Evolutionary conservation across 2,797 vertebrate genomes (phyloP).

Genomic region (Mus minutoides): DNA sequence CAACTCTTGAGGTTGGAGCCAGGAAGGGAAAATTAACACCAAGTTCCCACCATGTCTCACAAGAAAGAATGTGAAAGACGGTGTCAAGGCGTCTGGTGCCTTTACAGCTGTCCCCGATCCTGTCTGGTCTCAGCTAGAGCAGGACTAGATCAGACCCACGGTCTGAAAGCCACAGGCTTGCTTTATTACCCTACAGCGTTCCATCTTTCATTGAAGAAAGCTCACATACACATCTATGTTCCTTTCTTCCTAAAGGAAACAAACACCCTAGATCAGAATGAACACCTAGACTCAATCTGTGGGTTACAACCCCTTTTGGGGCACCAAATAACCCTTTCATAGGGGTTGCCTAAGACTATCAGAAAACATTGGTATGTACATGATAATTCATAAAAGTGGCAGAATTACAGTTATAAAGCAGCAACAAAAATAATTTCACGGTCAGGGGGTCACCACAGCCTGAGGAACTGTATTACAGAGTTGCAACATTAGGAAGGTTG

Average conservation of each 20-base stretch:
- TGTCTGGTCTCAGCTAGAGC: not conserved
- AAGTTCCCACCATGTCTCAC: not conserved
- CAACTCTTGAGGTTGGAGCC: not conserved
- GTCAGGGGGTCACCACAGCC: not conserved
- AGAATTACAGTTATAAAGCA: not conserved
- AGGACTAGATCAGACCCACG: not conserved
- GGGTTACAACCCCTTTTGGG: not conserved
- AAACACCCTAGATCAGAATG: not conserved
- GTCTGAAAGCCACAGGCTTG: not conserved
- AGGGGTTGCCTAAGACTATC: not conserved
- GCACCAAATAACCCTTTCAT: not conserved
- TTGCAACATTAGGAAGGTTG: not conserved
- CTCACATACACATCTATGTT: not conserved
- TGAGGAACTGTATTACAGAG: not conserved
- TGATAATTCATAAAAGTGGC: not conserved
- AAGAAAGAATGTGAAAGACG: not conserved
- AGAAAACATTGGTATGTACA: too few species aligned
- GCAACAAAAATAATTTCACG: not conserved
- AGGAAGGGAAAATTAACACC: not conserved
- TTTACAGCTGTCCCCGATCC: not conserved
- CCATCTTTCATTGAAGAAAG: not conserved
- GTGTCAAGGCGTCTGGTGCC: not conserved
- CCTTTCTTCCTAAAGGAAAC: not conserved
- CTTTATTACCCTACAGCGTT: not conserved
- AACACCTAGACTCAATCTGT: not conserved